Evolutionary conservation across 2,888 invertebrate genomes (phyloP).

Genomic region (Eurytoma californica): DNA sequence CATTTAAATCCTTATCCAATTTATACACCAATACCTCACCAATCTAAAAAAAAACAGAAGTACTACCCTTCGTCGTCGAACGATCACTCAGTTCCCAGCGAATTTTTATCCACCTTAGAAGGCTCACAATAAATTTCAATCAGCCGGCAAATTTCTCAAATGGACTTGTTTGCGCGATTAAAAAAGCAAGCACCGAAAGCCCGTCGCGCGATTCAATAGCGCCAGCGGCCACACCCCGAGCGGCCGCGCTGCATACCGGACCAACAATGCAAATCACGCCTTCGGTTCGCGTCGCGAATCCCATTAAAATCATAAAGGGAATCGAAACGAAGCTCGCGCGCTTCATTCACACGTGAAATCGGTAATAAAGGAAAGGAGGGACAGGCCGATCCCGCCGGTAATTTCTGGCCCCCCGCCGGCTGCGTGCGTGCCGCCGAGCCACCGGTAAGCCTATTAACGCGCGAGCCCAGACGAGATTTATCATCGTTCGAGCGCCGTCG

Average conservation of each 20-base stretch:
- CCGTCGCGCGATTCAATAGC: too few species aligned
- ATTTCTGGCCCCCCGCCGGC: not conserved
- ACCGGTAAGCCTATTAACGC: conserved; percentile 18
- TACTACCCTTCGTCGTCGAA: too few species aligned
- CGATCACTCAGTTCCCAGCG: too few species aligned
- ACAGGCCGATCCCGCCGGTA: not conserved
- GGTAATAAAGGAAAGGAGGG: not conserved
- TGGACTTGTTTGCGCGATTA: not conserved
- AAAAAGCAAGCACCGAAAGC: not conserved
- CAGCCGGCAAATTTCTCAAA: not conserved
- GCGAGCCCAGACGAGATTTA: conserved; percentile 10
- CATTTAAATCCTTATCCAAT: too few species aligned
- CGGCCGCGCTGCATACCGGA: not conserved
- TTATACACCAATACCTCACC: too few species aligned
- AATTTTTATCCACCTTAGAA: too few species aligned
- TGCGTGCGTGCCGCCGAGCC: not conserved
- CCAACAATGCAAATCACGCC: conserved; percentile 10
- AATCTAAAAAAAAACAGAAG: too few species aligned
- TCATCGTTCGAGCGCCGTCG: conserved; percentile 14
- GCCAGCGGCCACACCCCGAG: not conserved
- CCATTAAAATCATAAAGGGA: conserved; percentile 1
- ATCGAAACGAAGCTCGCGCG: not conserved
- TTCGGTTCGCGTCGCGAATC: not conserved
- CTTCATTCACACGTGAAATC: not conserved
- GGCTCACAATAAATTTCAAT: too few species aligned